phyloP scores from a whole-genome alignment of 2,797 vertebrate genomes.

The Enteromius radiatus region DNA sequence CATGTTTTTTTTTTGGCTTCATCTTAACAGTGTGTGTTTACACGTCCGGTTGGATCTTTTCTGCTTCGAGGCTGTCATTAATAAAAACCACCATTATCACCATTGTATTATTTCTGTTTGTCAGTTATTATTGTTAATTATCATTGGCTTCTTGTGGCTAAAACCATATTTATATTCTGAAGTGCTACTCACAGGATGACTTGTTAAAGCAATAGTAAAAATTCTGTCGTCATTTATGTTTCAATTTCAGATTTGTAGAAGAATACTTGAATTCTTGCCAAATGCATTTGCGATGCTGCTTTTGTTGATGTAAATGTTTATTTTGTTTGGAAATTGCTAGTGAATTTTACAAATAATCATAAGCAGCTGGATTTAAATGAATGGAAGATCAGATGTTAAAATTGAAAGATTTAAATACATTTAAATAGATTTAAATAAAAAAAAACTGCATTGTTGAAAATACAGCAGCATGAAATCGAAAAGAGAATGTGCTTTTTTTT shows the following conservation, averaged over 20 bases:
- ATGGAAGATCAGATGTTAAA: not conserved
- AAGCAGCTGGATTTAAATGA: not conserved
- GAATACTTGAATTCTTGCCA: not conserved
- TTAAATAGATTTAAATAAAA: too few species aligned
- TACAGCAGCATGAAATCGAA: not conserved
- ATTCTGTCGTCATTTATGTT: too few species aligned
- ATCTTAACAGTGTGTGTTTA: too few species aligned
- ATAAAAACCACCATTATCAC: not conserved
- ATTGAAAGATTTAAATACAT: too few species aligned
- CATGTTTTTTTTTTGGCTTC: not conserved
- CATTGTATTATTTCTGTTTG: not conserved
- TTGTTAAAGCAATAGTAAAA: not conserved
- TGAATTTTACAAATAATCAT: not conserved
- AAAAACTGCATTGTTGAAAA: not conserved
- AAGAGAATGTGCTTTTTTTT: not conserved
- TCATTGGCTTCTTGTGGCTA: not conserved
- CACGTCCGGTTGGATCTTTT: not conserved
- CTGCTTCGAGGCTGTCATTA: not conserved
- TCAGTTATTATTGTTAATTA: not conserved
- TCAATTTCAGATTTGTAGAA: not conserved
- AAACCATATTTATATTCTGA: not conserved
- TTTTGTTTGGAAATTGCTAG: not conserved
- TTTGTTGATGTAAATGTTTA: not conserved
- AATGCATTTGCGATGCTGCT: not conserved
- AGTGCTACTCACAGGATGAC: not conserved